phyloP scores from a whole-genome alignment of 2,888 invertebrate genomes.

The Trissolcus brochymenae region DNA sequence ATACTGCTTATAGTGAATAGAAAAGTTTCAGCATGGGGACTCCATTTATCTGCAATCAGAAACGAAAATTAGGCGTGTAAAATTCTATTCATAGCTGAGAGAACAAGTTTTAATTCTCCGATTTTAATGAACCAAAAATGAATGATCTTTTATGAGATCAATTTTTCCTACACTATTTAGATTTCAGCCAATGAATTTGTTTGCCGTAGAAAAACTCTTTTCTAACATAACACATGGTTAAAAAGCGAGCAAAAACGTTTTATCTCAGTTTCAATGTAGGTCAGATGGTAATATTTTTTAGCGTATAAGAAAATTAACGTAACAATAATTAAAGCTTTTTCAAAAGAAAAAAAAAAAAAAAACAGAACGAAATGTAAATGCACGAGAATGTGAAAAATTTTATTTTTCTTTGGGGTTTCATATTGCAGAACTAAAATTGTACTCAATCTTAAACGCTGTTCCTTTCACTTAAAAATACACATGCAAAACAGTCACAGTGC shows the following conservation, averaged over 20 bases:
- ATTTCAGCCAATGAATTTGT: constrained; percentile 15
- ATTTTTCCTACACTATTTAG: no score
- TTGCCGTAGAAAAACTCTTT: constrained; percentile 11
- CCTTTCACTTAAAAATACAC: constrained; percentile 47
- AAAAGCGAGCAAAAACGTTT: no score
- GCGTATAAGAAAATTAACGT: no score
- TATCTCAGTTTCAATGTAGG: constrained; percentile 7
- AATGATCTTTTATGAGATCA: no score
- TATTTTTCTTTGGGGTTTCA: no score
- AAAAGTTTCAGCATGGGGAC: constrained; percentile 25
- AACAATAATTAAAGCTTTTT: no score
- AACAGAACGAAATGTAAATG: no score
- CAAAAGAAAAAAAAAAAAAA: no score
- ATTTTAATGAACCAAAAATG: no score
- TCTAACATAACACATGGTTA: constrained; percentile 17
- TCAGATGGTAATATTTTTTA: constrained; percentile 10
- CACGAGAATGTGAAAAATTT: no score
- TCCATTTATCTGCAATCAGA: constrained; percentile 46
- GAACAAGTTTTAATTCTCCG: background rate
- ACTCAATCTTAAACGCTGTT: constrained; percentile 16
- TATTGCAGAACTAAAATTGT: constrained; percentile 4
- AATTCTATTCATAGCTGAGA: background rate
- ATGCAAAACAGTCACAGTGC: constrained; percentile 34
- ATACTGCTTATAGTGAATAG: constrained; percentile 40
- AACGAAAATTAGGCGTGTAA: background rate